Percentiles rank a stretch among this genome's conserved stretches.
Evolutionary conservation across 2,888 invertebrate genomes (phyloP).

Genomic region (Craniophora ligustri): DNA sequence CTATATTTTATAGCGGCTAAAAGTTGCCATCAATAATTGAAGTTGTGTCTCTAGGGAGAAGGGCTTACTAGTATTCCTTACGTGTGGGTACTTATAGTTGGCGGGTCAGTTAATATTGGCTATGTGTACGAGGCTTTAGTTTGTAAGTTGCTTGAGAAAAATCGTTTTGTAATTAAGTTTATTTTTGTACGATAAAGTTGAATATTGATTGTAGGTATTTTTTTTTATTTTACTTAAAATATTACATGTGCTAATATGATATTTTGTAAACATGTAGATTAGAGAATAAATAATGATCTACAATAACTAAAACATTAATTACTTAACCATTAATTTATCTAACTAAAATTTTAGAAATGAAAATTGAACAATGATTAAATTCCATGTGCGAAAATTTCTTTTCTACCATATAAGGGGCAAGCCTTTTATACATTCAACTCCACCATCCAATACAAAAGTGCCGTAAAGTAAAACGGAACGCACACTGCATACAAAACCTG

Average conservation of each 20-base stretch:
- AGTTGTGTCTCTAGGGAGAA: constrained; percentile 78
- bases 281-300: too few relatives aligned
- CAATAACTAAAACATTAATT: too few relatives aligned
- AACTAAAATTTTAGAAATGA: too few relatives aligned
- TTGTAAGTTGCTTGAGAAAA: constrained; percentile 16
- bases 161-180: constrained; percentile 13
- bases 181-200: background rate
- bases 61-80: constrained; percentile 74
- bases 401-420: background rate
- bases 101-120: constrained; percentile 46
- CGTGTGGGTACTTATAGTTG: constrained; percentile 51
- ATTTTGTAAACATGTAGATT: too few relatives aligned
- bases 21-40: constrained; percentile 88
- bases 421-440: background rate
- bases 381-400: background rate
- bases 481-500: constrained; percentile 29
- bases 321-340: too few relatives aligned
- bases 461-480: constrained; percentile 27
- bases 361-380: background rate
- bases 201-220: too few relatives aligned
- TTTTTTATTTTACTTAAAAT: too few relatives aligned
- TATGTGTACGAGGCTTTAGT: constrained; percentile 45
- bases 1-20: constrained; percentile 85
- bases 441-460: constrained; percentile 21
- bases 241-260: too few relatives aligned